Evolutionary conservation across 2,888 invertebrate species (phyloP), one percentile per base, ranked within the genome.

Genomic region (Cataglyphis rosenhaueri): DNA sequence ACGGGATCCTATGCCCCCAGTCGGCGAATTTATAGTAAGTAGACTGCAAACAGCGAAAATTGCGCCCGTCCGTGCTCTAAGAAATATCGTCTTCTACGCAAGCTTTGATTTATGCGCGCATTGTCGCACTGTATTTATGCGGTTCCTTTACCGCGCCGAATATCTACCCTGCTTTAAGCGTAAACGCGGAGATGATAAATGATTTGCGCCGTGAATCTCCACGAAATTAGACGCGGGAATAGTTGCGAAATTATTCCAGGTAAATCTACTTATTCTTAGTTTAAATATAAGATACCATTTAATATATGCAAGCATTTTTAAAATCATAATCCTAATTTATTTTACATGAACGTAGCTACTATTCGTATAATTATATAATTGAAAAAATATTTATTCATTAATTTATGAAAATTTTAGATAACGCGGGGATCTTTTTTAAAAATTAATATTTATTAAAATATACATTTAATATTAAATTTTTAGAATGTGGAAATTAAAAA

Each of bases 31-130:
- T 79, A 79, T 79, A 79, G 78, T 79, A 79, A 79, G 78, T 79
- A 70, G 78, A 79, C 71, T 79, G 71, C 78, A 79, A 79, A 79
- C 78, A 79, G 44, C 71, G 78, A 79, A 79, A 79, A 79, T 79
- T 79, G 78, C 78, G 61, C 78, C 78, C 78, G 78, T 79, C 78
- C 59, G 71, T 79, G 35, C 70, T 3, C 25, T 71, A 79, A 79
- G 78, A 79, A 79, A 79, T 79, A 79, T 79, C 59, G 71, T 71
- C 71, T 70, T 79, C 71, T 79, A 79, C 78, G 71, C 78, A 79
- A 61, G 59, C 44, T 71, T 79, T 79, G 78, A 79, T 79, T 79
- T 79, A 79, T 79, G 71, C 71, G 59, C 78, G 32, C 59, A 71
- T 70, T 79, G 78, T 70, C 78, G 78, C 48, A 71, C 71, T 79